Base-by-base conservation (phyloP, 1,140 invertebrate genomes). In the Spodoptera litura region DNA sequence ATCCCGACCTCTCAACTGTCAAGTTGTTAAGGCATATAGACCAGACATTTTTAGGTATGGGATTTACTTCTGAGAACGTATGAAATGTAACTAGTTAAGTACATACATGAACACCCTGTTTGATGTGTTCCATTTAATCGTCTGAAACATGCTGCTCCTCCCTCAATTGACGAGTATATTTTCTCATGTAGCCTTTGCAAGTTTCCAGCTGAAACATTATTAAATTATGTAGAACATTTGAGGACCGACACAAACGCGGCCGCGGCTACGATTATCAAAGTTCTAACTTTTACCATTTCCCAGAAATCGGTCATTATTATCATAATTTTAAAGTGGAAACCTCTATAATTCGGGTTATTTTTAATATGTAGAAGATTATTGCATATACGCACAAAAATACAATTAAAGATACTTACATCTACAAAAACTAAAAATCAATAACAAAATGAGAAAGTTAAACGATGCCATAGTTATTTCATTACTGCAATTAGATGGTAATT, bases 81-180 rank as follows among this genome's bases (percentile, higher is more conserved):
- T 20, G 9, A 9, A 44, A 44, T 4, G 1, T 44, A 44, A 44
- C 3, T 10, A 44, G 5, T 44, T 9, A 44, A 53, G 1, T 38
- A 96, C 96, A 96, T 96, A 98, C 98, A 98, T 52, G 97, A 96
- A 94, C 98, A 99, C 77, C 98, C 98, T 88, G 97, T 97, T 91
- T 99, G 97, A 95, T 99, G 98, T 20, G 98, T 99, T 59, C 96
- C 98, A 96, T 99, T 99, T 53, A 99, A 94, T 81, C 97, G 95
- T 83, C 98, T 96, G 89, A 98, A 98, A 95, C 98, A 99, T 66
- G 96, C 96, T 78, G 96, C 95, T 62, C 95, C 95, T 56, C 96
- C 96, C 83, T 96, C 94, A 56, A 98, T 96, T 9, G 96, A 91
- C 84, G 96, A 95, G 90, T 98, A 99, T 94, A 99, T 98, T 94